phyloP scores from a whole-genome alignment of 37 sponge, comb jelly and placozoan species.

The Halisarca cf. caerulea region DNA sequence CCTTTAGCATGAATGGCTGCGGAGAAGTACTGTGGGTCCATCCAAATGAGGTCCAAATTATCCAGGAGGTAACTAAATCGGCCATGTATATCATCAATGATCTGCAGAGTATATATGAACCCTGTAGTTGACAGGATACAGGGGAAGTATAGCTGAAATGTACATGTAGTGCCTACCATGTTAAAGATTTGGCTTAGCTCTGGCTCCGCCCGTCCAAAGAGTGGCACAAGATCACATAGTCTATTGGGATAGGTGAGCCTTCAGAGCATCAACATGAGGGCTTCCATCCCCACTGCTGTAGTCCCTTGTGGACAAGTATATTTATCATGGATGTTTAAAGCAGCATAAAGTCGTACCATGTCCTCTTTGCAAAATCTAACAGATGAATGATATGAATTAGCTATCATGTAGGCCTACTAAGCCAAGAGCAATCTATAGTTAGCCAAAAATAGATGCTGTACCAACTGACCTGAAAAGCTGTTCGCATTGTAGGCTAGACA shows the following conservation, averaged over 20 bases:
- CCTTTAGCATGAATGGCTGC: constrained; percentile 8
- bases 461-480: too few species aligned
- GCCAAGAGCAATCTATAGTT: too few species aligned
- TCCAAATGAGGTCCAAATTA: neutral
- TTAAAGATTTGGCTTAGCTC: neutral
- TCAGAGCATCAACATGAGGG: constrained; percentile 1
- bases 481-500: too few species aligned
- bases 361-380: constrained; percentile 3
- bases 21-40: neutral
- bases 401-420: too few species aligned
- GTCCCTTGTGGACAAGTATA: neutral
- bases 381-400: too few species aligned
- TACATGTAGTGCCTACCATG: neutral
- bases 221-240: neutral
- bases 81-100: neutral
- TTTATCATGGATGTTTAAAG: neutral
- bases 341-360: neutral
- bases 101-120: too few species aligned
- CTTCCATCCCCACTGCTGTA: neutral
- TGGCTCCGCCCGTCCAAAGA: neutral
- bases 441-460: too few species aligned
- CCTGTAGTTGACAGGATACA: too few species aligned
- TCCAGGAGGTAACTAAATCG: neutral
- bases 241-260: neutral
- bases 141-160: neutral